Evolutionary conservation across 2,888 invertebrate species (phyloP), one percentile per base, ranked within the genome.

Genomic region (Venustoraphidia nigricollis): DNA sequence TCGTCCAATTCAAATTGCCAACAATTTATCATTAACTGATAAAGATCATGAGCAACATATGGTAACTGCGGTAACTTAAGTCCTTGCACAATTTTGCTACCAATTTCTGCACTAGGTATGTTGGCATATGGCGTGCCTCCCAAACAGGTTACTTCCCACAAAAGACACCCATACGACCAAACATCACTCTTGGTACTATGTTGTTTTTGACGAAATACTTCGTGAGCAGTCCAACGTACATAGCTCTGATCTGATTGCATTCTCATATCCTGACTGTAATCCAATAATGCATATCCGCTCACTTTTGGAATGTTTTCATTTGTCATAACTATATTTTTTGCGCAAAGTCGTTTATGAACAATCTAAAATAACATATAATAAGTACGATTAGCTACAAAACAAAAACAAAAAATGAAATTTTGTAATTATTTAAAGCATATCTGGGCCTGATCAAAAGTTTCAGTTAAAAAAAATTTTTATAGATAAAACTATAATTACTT

Each of bases 1-100:
- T 91, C 90, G 51, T 83, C 84, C 10, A 81, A 77, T 63, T 89
- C 86, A 11, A 80, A 66, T 61, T 86, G 85, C 90, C 90, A 91
- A 60, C 90, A 90, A 59, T 87, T 83, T 41, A 83, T 68, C 68
- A 89, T 79, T 49, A 89, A 66, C 63, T 90, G 89, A 64, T 88
- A 88, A 34, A 90, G 66, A 55, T 85, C 84, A 60, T 85, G 85
- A 17, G 77, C 81, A 34, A 85, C 76, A 60, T 84, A 84, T 2
- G 75, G 72, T 1, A 86, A 75, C 60, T 88, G 88, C 0, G 79
- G 76, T 0, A 88, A 78, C 41, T 86, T 73, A 59, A 80, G 70
- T 1, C 88, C 87, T 51, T 77, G 72, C 52, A 79, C 69, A 10
- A 89, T 71, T 46, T 83, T 75, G 9, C 79, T 77, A 1, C 77